Base-by-base conservation (phyloP, 2,888 invertebrate species). In the Ischnura elegans region DNA sequence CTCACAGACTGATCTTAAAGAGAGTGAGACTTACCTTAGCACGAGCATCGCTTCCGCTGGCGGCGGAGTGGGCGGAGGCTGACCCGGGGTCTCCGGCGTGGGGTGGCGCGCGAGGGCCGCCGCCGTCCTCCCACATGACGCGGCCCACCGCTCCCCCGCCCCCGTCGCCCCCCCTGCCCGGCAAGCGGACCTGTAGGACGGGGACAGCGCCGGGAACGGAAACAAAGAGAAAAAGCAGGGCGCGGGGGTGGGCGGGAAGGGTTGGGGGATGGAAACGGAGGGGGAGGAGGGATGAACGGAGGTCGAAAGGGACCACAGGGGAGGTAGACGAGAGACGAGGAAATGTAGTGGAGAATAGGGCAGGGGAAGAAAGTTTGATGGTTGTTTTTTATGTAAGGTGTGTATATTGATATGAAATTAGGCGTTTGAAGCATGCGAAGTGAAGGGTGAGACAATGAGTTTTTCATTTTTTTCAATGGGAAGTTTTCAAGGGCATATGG, bases 21-120 rank as follows among this genome's bases (percentile, higher is more conserved):
- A n/a, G n/a, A n/a, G n/a, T n/a, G n/a, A n/a, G n/a, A n/a, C 90
- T 90, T 66, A 90, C 90, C 90, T 90, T 90, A 90, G 90, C 25
- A 90, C 90, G 90, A 90, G 90, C 90, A 90, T 90, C 90, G 90
- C 90, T 66, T 90, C 90, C 90, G 90, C 90, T 61, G 90, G 61
- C 55, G 87, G 55, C 90, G 61, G 90, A 61, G 76, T 76, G 76
- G 90, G 90, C 61, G 61, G 61, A 43, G 90, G 55, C 90, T 55
- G 90, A 43, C 43, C 90, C 55, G 66, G 61, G 29, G 90, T 90
- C 90, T 42, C 87, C 61, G 43, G 45, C 90, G 61, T 61, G 90
- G 61, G 55, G 61, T 61, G 90, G 90, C 90, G 90, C 51, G 43
- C 61, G 90, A 90, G 61, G 25, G 90, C 36, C 43, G 42, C 90